Conservation (phyloP, 2,797 vertebrate species). For the Dermochelys coriacea region DNA sequence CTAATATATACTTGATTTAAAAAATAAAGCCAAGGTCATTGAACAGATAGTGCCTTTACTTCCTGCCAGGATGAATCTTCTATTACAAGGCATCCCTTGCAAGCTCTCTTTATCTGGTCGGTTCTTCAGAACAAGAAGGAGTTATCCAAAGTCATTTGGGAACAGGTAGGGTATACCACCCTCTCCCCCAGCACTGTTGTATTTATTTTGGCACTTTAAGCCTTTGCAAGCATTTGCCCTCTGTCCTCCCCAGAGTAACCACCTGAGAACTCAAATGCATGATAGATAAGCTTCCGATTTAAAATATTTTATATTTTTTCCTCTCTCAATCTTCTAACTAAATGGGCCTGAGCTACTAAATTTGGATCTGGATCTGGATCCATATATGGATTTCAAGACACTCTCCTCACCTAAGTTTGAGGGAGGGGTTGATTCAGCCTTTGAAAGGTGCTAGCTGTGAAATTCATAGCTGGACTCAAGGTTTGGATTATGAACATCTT, state of each 20-base stretch:
- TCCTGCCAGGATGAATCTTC: constrained; percentile 79
- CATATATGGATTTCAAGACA: not conserved
- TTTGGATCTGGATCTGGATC: not conserved
- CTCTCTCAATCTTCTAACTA: not conserved
- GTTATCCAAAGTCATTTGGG: constrained; percentile 86
- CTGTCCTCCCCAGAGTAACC: not conserved
- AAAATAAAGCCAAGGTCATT: not conserved
- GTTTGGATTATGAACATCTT: not conserved
- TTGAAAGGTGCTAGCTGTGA: not conserved
- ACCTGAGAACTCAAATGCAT: not conserved
- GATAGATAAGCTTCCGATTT: not conserved
- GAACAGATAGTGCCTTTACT: not conserved
- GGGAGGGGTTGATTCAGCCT: not conserved
- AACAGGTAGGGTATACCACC: constrained; percentile 76
- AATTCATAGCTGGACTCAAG: not conserved
- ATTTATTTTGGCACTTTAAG: not conserved
- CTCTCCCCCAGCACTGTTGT: not conserved
- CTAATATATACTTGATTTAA: not conserved
- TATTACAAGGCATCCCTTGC: constrained; percentile 82
- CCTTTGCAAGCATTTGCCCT: not conserved
- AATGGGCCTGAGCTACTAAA: not conserved
- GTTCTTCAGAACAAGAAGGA: constrained; percentile 87
- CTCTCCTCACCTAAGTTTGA: not conserved
- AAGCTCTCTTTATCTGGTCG: constrained; percentile 87
- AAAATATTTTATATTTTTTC: not conserved